A percentile compares a stretch with the other conserved stretches of the same genome.
phyloP scores from a whole-genome alignment of 2,888 invertebrate genomes.

The Nomada fucata region DNA sequence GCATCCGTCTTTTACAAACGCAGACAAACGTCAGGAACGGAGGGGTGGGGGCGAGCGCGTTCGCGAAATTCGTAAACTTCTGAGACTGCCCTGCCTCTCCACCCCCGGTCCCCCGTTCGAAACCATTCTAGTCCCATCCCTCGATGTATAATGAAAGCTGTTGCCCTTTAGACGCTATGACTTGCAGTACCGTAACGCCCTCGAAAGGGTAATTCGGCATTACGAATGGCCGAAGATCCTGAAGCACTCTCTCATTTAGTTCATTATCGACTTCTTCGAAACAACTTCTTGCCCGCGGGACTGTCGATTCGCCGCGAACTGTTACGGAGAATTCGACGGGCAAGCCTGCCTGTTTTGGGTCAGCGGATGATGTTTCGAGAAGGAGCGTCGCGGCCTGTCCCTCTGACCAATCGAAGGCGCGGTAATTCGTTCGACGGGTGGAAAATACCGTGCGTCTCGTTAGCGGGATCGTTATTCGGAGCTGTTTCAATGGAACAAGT shows the following conservation, averaged over 20 bases:
- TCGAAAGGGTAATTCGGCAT: conserved; percentile 78
- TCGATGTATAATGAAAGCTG: conserved; percentile 71
- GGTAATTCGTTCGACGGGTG: not conserved
- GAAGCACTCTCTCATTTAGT: conserved; percentile 72
- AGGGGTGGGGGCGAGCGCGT: conserved; percentile 30
- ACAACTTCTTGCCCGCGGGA: conserved; percentile 40
- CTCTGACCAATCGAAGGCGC: not conserved
- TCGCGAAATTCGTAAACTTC: conserved; percentile 77
- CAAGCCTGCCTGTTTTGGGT: conserved; percentile 16
- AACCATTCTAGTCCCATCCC: conserved; percentile 50
- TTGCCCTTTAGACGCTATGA: conserved; percentile 76
- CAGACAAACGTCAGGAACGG: conserved; percentile 57
- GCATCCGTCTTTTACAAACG: conserved; percentile 51
- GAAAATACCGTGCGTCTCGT: not conserved
- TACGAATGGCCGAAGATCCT: conserved; percentile 80
- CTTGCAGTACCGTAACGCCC: conserved; percentile 74
- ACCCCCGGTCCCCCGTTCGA: not conserved
- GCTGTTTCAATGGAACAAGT: not conserved
- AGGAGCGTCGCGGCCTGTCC: not conserved
- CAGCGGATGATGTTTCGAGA: conserved; percentile 8
- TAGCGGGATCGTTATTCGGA: not conserved
- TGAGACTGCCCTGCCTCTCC: conserved; percentile 9
- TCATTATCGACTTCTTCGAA: conserved; percentile 78
- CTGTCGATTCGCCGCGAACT: conserved; percentile 36
- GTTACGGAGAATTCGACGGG: conserved; percentile 25